A percentile compares a stretch with the other conserved stretches of the same genome.
Evolutionary conservation across 1,140 invertebrate genomes (phyloP).

Genomic region (Carposina sasakii): DNA sequence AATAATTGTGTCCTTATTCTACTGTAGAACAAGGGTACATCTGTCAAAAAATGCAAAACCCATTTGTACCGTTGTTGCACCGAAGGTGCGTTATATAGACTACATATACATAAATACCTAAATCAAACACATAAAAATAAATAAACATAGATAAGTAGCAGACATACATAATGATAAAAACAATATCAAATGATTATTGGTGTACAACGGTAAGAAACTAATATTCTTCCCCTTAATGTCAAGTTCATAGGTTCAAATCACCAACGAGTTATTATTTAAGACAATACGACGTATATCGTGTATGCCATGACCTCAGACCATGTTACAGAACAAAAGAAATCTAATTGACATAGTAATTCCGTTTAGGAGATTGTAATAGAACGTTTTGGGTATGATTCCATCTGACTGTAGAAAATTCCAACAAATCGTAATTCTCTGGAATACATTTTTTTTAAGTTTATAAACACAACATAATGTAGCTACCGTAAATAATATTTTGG

Average conservation of each 20-base stretch:
- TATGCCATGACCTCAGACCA: conserved; percentile 15
- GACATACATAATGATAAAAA: neutral
- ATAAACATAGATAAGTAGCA: neutral
- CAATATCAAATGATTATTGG: neutral
- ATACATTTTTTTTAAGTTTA: too few relatives aligned
- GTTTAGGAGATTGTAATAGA: too few relatives aligned
- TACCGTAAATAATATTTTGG: too few relatives aligned
- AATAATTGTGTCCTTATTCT: too few relatives aligned
- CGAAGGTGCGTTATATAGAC: too few relatives aligned
- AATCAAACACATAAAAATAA: neutral
- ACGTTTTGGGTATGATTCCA: too few relatives aligned
- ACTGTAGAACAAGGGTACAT: too few relatives aligned
- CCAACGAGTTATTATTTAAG: conserved; percentile 14
- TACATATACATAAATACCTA: neutral
- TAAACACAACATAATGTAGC: too few relatives aligned
- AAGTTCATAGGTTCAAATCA: conserved; percentile 27
- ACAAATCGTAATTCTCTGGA: too few relatives aligned
- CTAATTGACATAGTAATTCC: neutral
- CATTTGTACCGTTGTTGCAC: too few relatives aligned
- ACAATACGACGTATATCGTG: conserved; percentile 17
- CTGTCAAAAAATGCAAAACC: too few relatives aligned
- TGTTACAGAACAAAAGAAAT: conserved; percentile 19
- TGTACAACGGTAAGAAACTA: neutral
- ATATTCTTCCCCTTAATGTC: conserved; percentile 10
- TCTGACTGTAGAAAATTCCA: too few relatives aligned